Conservation (phyloP, 2,113 vertebrate genomes). For the Burhinus oedicnemus region DNA sequence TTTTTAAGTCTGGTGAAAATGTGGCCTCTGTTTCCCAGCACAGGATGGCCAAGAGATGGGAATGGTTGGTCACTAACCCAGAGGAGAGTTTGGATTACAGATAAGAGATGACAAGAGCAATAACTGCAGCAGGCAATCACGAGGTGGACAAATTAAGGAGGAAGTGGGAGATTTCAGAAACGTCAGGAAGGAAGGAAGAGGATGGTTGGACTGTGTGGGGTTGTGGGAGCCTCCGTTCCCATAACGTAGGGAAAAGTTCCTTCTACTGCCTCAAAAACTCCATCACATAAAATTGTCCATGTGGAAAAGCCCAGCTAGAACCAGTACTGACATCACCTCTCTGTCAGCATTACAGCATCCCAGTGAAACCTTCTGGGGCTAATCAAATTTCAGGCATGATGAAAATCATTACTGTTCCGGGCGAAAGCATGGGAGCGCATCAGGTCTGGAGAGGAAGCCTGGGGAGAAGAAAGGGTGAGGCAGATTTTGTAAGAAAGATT, state of each 20-base stretch:
- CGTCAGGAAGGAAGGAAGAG: neutral
- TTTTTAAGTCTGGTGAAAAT: neutral
- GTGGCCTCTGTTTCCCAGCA: neutral
- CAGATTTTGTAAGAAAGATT: neutral
- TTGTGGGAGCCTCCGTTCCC: neutral
- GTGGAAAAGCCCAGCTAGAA: neutral
- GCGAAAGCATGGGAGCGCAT: rapidly evolving
- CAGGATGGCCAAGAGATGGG: neutral
- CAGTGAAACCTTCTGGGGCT: neutral
- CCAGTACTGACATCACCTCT: neutral
- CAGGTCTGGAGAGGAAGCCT: neutral
- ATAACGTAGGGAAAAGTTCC: rapidly evolving
- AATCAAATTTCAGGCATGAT: neutral
- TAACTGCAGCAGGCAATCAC: neutral
- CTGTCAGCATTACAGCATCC: neutral
- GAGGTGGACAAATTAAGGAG: neutral
- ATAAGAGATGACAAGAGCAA: neutral
- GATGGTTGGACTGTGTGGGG: neutral
- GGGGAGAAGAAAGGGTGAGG: neutral
- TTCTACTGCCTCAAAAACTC: neutral
- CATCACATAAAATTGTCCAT: rapidly evolving
- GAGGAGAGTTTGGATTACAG: neutral
- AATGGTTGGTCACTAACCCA: neutral
- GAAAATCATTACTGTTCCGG: neutral
- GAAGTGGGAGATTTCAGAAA: neutral